Percentiles rank a stretch among this genome's conserved stretches.
These are phyloP conservation scores for Anolis carolinensis DNA, from an alignment of 2,113 vertebrate species.

Conservation along the genomic window DNA sequence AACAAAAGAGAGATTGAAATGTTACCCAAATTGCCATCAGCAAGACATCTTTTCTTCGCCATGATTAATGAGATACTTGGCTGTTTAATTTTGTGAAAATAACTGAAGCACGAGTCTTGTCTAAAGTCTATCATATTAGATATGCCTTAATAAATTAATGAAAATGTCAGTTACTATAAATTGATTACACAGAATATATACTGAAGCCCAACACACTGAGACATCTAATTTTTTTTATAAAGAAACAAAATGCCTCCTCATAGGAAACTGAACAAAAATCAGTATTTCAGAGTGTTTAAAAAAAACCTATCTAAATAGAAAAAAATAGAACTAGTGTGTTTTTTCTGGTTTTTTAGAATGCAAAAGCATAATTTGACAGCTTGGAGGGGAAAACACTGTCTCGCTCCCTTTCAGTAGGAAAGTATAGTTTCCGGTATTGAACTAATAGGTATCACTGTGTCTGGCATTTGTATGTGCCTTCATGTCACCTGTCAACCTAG, in stretches of 20 bases:
- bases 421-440: background rate
- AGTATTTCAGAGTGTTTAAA: background rate
- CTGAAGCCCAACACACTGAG: conserved; percentile 14
- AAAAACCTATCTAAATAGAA: background rate
- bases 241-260: background rate
- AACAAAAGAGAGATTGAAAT: conserved; percentile 53
- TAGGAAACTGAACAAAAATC: background rate
- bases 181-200: conserved; percentile 43
- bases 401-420: background rate
- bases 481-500: too few species aligned
- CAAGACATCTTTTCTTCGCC: conserved; percentile 53
- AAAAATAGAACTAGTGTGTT: background rate
- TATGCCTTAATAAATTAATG: conserved; percentile 59
- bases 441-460: background rate
- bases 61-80: conserved; percentile 59
- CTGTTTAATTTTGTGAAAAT: conserved; percentile 53
- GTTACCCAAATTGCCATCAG: conserved; percentile 32
- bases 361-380: background rate
- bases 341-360: background rate
- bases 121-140: conserved; percentile 29
- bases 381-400: background rate
- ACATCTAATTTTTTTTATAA: background rate
- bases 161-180: conserved; percentile 59
- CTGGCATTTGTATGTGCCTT: background rate
- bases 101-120: conserved; percentile 54